Evolutionary conservation across 2,113 vertebrate genomes (phyloP).

Genomic region (Pseudorectes ferrugineus): DNA sequence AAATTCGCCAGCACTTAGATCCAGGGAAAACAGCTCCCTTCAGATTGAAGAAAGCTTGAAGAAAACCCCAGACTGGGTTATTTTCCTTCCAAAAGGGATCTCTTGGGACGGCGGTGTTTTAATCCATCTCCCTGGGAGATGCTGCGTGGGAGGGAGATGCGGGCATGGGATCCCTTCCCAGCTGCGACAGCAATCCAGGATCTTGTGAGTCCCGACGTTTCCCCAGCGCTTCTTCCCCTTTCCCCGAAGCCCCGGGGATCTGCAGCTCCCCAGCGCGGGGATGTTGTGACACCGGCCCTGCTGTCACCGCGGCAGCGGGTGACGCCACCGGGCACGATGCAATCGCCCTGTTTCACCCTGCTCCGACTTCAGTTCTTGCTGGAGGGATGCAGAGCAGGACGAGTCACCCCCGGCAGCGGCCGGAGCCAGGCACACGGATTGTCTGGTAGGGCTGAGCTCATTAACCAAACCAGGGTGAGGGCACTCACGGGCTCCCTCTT

Average conservation of each 20-base stretch:
- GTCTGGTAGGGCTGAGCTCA: neutral
- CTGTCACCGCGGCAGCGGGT: neutral
- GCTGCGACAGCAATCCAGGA: accelerated
- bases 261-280: accelerated
- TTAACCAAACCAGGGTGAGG: neutral
- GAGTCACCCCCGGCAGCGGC: accelerated
- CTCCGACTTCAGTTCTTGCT: neutral
- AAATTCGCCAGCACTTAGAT: neutral
- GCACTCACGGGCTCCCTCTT: neutral
- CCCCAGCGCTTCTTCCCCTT: neutral
- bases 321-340: neutral
- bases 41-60: neutral
- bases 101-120: neutral
- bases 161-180: neutral
- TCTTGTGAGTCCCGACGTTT: neutral
- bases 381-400: neutral
- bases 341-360: neutral
- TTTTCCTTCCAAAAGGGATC: neutral
- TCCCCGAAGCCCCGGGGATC: accelerated
- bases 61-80: neutral
- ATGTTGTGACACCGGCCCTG: neutral
- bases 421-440: accelerated
- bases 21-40: neutral
- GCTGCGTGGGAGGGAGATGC: neutral
- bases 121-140: neutral